phyloP scores from a whole-genome alignment of 2,888 invertebrate genomes.

The Lamproptera curius region DNA sequence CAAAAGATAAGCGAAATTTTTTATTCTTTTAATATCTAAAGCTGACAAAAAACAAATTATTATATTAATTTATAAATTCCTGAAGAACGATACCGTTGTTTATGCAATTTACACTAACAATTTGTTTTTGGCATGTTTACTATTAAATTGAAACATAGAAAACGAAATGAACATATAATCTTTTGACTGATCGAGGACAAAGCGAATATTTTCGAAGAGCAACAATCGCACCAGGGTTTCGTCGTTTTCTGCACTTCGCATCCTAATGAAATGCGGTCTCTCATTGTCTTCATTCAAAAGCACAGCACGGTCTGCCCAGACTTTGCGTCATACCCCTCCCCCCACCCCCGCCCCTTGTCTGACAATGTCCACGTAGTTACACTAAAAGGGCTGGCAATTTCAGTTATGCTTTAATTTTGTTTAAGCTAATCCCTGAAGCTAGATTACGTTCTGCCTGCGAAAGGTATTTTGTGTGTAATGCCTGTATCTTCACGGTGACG shows the following conservation, averaged over 20 bases:
- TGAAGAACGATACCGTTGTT: no score
- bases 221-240: not conserved
- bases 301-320: slow-evolving; percentile 1
- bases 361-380: slow-evolving; percentile 10
- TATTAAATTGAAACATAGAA: no score
- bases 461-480: not conserved
- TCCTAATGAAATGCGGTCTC: slow-evolving; percentile 1
- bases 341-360: slow-evolving; percentile 1
- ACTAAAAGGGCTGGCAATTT: slow-evolving; percentile 7
- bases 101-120: no score
- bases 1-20: no score
- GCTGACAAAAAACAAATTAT: no score
- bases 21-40: no score
- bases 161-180: no score
- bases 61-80: no score
- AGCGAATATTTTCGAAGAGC: not conserved
- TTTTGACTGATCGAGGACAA: no score
- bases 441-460: not conserved
- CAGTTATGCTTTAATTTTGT: slow-evolving; percentile 4
- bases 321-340: not conserved
- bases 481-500: not conserved
- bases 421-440: no score
- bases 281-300: slow-evolving; percentile 12
- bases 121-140: no score
- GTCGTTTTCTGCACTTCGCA: not conserved